Evolutionary conservation across 2,113 vertebrate species (phyloP).

Genomic region (Solea solea): DNA sequence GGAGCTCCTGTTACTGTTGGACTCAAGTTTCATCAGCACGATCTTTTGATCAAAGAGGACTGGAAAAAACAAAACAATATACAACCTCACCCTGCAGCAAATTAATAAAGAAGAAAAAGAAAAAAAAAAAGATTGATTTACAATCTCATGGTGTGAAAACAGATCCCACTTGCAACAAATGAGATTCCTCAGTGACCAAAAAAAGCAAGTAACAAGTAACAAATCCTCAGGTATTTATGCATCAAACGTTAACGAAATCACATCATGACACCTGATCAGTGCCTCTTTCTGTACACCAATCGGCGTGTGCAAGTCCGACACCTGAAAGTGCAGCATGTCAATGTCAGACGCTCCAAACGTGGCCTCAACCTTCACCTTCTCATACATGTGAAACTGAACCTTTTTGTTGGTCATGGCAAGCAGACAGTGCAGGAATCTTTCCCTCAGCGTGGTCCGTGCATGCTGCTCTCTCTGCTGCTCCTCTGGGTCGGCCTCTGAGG

Average conservation of each 20-base stretch:
- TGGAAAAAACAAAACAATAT: neutral
- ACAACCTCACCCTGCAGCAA: neutral
- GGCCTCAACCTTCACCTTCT: constrained; percentile 84
- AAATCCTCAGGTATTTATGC: constrained; percentile 50
- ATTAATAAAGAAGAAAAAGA: neutral
- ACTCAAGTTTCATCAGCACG: neutral
- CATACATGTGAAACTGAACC: constrained; percentile 84
- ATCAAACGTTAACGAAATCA: constrained; percentile 87
- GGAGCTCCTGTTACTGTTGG: neutral
- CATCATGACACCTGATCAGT: constrained; percentile 85
- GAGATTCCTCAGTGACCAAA: neutral
- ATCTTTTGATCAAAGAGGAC: no score
- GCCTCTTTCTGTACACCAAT: constrained; percentile 90
- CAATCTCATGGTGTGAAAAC: neutral
- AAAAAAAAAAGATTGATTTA: no score
- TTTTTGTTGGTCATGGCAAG: constrained; percentile 80
- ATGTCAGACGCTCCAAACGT: constrained; percentile 87
- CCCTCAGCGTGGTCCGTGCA: constrained; percentile 79
- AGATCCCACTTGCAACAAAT: neutral
- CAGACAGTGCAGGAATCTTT: constrained; percentile 87
- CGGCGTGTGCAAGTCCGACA: constrained; percentile 88
- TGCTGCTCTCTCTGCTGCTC: constrained; percentile 77
- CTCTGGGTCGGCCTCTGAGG: neutral
- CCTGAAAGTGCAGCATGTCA: constrained; percentile 89
- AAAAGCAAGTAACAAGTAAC: neutral